These are phyloP conservation scores for Sthenelais limicola DNA, from an alignment of 2,888 invertebrate genomes.

Conservation along the genomic window DNA sequence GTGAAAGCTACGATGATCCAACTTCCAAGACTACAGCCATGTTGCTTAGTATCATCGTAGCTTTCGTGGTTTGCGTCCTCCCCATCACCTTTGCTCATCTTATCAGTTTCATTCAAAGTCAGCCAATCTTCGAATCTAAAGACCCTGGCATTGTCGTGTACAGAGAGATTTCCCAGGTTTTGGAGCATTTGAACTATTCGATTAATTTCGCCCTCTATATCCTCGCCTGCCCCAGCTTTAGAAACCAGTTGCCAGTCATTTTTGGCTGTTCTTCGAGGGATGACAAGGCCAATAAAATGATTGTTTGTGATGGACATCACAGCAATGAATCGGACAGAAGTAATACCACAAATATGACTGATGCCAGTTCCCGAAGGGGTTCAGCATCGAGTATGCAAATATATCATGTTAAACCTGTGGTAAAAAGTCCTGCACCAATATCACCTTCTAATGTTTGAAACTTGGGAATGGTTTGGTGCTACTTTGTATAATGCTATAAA, in stretches of 20 bases:
- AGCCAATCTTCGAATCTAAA: conserved; percentile 53
- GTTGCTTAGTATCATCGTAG: conserved; percentile 20
- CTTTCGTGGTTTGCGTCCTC: conserved; percentile 17
- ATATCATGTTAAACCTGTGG: no score
- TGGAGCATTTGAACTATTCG: conserved; percentile 60
- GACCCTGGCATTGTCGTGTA: conserved; percentile 50
- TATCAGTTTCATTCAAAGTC: conserved; percentile 17
- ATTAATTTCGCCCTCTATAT: conserved; percentile 61
- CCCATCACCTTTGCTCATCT: conserved; percentile 27
- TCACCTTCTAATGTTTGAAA: no score
- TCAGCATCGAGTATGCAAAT: no score
- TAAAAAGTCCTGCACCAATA: no score
- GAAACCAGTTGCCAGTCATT: conserved; percentile 35
- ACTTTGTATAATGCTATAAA: no score
- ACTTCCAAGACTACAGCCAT: conserved; percentile 27
- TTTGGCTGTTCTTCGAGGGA: no score
- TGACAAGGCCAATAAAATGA: no score
- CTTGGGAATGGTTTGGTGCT: no score
- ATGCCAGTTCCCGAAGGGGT: no score
- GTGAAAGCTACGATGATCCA: not conserved
- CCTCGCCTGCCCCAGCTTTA: conserved; percentile 55
- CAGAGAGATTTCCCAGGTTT: conserved; percentile 56
- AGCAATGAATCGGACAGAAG: no score
- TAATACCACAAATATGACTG: no score
- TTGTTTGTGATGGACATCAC: no score